Percentiles rank a stretch among this genome's conserved stretches.
Conservation (phyloP, 1,140 invertebrate species). For the Rhopalosiphum padi region DNA sequence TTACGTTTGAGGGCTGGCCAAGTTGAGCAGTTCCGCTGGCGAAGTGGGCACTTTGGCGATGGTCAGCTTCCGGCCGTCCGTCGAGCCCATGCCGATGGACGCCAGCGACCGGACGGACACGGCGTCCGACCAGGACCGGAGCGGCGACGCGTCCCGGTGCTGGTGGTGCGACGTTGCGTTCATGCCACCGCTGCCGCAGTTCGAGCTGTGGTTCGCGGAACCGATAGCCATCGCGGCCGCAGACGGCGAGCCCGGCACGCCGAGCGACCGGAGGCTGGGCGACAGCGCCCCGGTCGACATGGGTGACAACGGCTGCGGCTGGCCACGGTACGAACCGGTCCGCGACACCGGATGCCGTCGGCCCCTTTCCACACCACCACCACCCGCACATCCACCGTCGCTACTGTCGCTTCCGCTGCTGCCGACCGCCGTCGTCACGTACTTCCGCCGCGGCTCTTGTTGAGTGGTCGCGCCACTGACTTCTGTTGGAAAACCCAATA, state of each 20-base stretch:
- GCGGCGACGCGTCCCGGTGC: not conserved
- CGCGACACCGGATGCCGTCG: not conserved
- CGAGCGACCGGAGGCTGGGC: constrained; percentile 15
- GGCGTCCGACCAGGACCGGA: constrained; percentile 54
- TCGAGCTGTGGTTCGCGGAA: not conserved
- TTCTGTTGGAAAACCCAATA: not conserved
- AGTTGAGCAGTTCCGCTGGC: constrained; percentile 80
- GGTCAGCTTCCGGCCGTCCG: constrained; percentile 83
- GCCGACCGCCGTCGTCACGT: not conserved
- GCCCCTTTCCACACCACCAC: not conserved
- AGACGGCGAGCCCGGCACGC: not conserved
- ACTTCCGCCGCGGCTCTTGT: not conserved
- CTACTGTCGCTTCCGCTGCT: constrained; percentile 34
- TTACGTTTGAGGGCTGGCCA: constrained; percentile 82
- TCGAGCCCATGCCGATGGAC: constrained; percentile 84
- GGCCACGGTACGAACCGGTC: constrained; percentile 1
- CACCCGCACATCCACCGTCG: not conserved
- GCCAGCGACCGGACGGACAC: constrained; percentile 66
- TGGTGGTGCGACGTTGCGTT: not conserved
- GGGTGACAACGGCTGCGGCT: not conserved
- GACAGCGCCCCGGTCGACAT: not conserved
- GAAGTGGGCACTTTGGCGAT: constrained; percentile 81
- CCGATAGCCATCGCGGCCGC: not conserved
- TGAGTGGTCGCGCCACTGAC: too few species aligned
- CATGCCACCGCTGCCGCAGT: not conserved